Evolutionary conservation across 2,888 invertebrate species (phyloP).

Genomic region (Teleiodes luculella): DNA sequence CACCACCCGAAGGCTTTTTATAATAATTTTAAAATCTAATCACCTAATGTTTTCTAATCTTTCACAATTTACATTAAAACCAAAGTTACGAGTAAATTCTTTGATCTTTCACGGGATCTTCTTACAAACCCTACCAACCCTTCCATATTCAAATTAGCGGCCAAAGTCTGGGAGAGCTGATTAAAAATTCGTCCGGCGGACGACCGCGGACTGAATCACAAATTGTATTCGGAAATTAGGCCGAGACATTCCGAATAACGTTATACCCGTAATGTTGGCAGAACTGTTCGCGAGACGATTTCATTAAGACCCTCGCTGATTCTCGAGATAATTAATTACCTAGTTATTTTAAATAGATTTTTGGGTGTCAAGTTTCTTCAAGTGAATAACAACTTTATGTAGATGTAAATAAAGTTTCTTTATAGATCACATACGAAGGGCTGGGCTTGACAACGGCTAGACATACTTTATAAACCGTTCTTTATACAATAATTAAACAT

Average conservation of each 20-base stretch:
- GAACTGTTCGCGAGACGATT: slow-evolving; percentile 28
- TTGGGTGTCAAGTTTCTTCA: neutral
- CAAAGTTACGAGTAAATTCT: neutral
- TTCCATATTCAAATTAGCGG: slow-evolving; percentile 18
- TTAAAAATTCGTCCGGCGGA: slow-evolving; percentile 53
- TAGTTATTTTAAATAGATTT: neutral
- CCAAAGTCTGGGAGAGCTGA: slow-evolving; percentile 9
- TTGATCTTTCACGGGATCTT: neutral
- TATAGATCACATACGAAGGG: no score
- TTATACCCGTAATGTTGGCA: slow-evolving; percentile 36
- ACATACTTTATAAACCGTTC: no score
- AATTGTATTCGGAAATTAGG: slow-evolving; percentile 37
- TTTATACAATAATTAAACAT: no score
- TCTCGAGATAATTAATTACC: neutral
- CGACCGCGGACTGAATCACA: slow-evolving; percentile 36
- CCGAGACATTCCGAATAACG: slow-evolving; percentile 33
- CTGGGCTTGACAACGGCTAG: no score
- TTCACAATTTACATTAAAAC: no score
- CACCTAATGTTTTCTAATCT: no score
- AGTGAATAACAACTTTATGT: no score
- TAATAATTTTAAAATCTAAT: no score
- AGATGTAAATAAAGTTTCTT: no score
- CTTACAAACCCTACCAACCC: slow-evolving; percentile 10
- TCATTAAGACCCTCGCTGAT: slow-evolving; percentile 16
- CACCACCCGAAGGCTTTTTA: no score